Evolutionary conservation across 2,113 vertebrate genomes (phyloP), one percentile per base, ranked within the genome.

Genomic region (Cyanoramphus novaezelandiae): DNA sequence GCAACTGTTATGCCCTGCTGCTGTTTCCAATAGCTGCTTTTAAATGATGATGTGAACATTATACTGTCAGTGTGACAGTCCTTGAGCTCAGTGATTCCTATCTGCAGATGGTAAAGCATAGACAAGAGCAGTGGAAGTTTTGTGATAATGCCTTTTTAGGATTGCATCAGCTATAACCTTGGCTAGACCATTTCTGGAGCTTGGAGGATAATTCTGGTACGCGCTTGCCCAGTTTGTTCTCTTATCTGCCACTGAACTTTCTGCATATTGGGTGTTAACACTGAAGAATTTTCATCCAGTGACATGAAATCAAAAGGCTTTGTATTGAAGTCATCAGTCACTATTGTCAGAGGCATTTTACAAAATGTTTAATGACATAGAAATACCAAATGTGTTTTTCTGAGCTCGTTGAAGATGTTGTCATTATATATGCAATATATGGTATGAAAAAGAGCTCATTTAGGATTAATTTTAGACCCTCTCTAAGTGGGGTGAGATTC

Each of bases 351-450:
- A 24, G 57, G 67, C 23, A 0, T 31, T 93, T 50, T 33, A 31
- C 59, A 37, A n/a, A 67, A 55, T 4, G 20, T 55, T 76, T 52
- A 57, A 62, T 68, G 75, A 2, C 29, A 20, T 11, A 17, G 82
- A 72, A 89, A 82, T 18, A 21, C 75, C 33, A 74, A 23, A 41
- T 23, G 47, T 64, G 63, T 13, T 59, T 18, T 79, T 55, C 65
- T 68, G 88, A 79, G 78, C 82, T 59, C 43, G 4, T 4, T 5
- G 41, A 49, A 59, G 55, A 79, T 16, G 10, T 39, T 65, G 18
- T 27, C 14, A 0, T 49, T 50, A 2, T 7, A 2, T 3, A 2
- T 19, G 27, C 50, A 24, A 57, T 63, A 27, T 2, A 4, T 6
- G 11, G 17, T 20, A 20, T 41, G 41, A 46, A n/a, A 55, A 60